Evolutionary conservation across 1,140 invertebrate genomes (phyloP).

Genomic region (Contarinia nasturtii): DNA sequence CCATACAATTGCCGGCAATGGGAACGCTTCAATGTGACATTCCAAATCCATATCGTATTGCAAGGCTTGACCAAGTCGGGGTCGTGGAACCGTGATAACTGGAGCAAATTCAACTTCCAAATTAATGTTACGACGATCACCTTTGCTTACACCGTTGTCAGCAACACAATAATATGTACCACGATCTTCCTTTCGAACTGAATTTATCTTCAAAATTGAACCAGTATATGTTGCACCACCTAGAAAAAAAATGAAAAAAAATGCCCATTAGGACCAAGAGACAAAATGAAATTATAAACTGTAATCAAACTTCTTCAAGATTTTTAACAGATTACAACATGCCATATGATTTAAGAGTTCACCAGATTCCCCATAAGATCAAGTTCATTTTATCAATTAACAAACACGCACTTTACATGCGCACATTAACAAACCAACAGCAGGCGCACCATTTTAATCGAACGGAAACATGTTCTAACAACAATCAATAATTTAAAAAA

Average conservation of each 20-base stretch:
- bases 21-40: constrained; percentile 83
- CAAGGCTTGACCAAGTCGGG: constrained; percentile 62
- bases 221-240: constrained; percentile 39
- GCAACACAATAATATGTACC: constrained; percentile 89
- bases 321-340: too few relatives aligned
- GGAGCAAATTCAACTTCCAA: constrained; percentile 78
- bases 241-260: constrained; percentile 9
- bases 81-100: constrained; percentile 61
- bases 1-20: constrained; percentile 74
- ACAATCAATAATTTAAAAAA: too few relatives aligned
- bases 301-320: too few relatives aligned
- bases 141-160: constrained; percentile 75
- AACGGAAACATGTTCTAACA: too few relatives aligned
- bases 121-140: constrained; percentile 66
- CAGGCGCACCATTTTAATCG: too few relatives aligned
- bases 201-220: constrained; percentile 61
- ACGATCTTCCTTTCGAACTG: constrained; percentile 68
- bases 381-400: too few relatives aligned
- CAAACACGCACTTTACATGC: too few relatives aligned
- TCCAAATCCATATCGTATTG: constrained; percentile 86
- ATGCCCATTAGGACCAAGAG: too few relatives aligned
- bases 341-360: too few relatives aligned
- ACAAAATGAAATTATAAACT: too few relatives aligned
- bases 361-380: too few relatives aligned
- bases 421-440: too few relatives aligned